Base-by-base conservation (phyloP, 1,140 invertebrate genomes). In the Pectinophora gossypiella region DNA sequence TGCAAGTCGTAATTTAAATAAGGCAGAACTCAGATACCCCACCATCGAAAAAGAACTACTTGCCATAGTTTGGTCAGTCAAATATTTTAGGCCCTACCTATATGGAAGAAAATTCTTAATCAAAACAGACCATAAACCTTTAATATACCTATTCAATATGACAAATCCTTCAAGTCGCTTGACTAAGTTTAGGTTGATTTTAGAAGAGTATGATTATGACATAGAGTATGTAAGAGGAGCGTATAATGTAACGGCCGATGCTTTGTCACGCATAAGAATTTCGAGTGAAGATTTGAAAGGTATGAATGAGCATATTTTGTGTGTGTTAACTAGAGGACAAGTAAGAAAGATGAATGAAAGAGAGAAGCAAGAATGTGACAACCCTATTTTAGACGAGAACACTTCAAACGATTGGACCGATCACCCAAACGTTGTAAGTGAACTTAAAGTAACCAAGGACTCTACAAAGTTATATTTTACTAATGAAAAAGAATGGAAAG, bases 231-330 rank as follows among this genome's bases (percentile, higher is more conserved):
- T 64, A 16, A 56, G 50, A 48, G 56, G 61, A 27, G 50, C 47
- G 7, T 36, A 56, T 9, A 64, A 64, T 15, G 54, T 48, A 23
- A 48, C 54, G 27, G 56, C 61, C 51, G 61, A 64, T 32, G 61
- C 56, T 1, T 51, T 64, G 23, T 56, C 53, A 32, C 18, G 54
- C 38, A 54, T 57, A 5, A 7, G 5, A 5, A 10, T 43, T 5
- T 9, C 40, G 19, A 18, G 7, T 5, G n/a, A 19, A 2, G 16
- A 43, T 18, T n/a, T 43, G 40, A 61, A 61, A 51, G 20, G 43
- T 7, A 54, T 61, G 48, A 12, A 43, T 54, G 42, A 50, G 23
- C 3, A n/a, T 3, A 13, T 19, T 18, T 5, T 43, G 5, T 18
- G 19, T 43, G 40, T 43, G 6, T 18, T 43, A 16, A 43, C 40